Percentiles rank a stretch among this genome's conserved stretches.
Conservation (phyloP, 1,140 invertebrate species). For the Orussus abietinus region DNA sequence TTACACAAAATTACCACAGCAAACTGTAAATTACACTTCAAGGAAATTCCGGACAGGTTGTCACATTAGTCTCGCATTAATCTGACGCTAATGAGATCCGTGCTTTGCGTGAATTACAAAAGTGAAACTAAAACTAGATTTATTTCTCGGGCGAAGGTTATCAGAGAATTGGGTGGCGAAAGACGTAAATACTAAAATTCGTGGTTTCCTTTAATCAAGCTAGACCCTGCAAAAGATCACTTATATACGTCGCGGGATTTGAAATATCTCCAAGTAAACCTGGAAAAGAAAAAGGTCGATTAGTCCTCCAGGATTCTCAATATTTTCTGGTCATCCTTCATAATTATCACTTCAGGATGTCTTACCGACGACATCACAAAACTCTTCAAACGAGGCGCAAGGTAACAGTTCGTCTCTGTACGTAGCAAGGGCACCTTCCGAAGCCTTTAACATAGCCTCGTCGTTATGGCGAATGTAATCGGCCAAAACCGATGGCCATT, state of each 20-base stretch:
- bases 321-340: neutral
- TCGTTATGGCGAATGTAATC: constrained; percentile 94
- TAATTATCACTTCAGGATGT: constrained; percentile 5
- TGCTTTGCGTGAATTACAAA: constrained; percentile 7
- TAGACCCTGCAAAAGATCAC: constrained; percentile 50
- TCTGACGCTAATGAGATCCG: too few species aligned
- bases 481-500: constrained; percentile 84
- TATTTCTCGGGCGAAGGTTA: constrained; percentile 9
- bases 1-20: constrained; percentile 18
- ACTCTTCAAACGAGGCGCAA: constrained; percentile 84
- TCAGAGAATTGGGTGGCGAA: constrained; percentile 12
- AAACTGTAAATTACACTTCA: constrained; percentile 15
- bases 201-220: constrained; percentile 26
- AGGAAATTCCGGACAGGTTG: too few species aligned
- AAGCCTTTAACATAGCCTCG: constrained; percentile 80
- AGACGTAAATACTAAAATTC: constrained; percentile 24
- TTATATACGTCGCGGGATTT: constrained; percentile 59
- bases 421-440: constrained; percentile 73
- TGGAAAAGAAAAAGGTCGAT: constrained; percentile 45
- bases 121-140: constrained; percentile 9
- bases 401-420: constrained; percentile 89
- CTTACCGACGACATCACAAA: constrained; percentile 82
- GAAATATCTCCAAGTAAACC: constrained; percentile 62
- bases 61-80: too few species aligned
- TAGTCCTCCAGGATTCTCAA: constrained; percentile 9